phyloP scores from a whole-genome alignment of 2,113 vertebrate species.

The Arizona elegans region DNA sequence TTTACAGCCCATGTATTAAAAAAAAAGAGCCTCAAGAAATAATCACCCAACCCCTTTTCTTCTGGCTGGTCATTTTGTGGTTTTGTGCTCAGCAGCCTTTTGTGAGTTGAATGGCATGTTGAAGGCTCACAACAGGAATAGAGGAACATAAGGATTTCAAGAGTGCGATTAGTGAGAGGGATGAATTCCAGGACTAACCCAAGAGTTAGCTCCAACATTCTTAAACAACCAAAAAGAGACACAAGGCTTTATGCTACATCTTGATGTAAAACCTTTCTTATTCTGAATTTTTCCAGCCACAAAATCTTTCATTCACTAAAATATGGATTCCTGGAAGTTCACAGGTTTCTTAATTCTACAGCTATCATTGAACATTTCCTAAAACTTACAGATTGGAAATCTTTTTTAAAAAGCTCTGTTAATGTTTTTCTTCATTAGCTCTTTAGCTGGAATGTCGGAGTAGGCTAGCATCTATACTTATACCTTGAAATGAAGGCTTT shows the following conservation, averaged over 20 bases:
- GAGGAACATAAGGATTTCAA: not conserved
- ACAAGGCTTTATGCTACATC: not conserved
- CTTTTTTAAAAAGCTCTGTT: not conserved
- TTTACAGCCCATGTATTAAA: not conserved
- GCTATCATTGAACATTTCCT: not conserved
- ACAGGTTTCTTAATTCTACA: not conserved
- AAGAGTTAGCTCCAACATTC: not conserved
- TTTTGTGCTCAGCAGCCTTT: not conserved
- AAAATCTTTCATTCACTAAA: not conserved
- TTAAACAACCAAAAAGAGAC: not conserved
- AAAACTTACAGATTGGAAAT: not conserved
- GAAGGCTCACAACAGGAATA: not conserved
- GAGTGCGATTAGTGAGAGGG: not conserved
- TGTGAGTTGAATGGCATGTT: not conserved
- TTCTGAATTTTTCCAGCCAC: not conserved
- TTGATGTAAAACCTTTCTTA: not conserved
- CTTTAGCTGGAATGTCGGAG: not conserved
- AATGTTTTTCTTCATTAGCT: not conserved
- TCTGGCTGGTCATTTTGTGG: not conserved
- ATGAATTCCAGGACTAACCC: not conserved
- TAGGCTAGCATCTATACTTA: not conserved
- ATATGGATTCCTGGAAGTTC: no score
- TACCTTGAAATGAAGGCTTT: not conserved
- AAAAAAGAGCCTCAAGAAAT: not conserved
- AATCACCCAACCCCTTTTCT: not conserved